Evolutionary conservation across 2,888 invertebrate species (phyloP), one percentile per base, ranked within the genome.

Genomic region (Sinopyrophorus schimmeli): DNA sequence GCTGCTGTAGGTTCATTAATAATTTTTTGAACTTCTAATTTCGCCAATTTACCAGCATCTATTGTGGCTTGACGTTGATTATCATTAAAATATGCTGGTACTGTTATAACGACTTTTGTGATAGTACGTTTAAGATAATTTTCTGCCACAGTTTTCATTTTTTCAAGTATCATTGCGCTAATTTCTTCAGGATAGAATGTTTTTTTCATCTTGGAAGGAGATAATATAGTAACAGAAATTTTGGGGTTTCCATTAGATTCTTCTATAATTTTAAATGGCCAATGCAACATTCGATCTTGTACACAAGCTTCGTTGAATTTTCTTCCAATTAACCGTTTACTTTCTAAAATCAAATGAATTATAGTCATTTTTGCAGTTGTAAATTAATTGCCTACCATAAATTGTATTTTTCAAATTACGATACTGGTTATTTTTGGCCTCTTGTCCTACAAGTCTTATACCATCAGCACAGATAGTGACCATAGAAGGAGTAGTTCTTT

Each of bases 31-130:
- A 54, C 40, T 6, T 54, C 49, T 12, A 57, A 21, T 9, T 39
- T 46, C 11, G 52, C 46, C 12, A 57, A 49, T 39, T 43, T 43
- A 6, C 39, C 54, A 11, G 54, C 51, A 21, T 54, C 47, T 10
- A 47, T 52, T 10, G 54, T 54, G 21, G 54, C 57, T 35, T 54
- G 42, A 16, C 54, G 26, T 40, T 54, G 54, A 5, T 46, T 44
- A 32, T 56, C 52, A 28, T 54, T 54, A 21, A 56, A 56, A 47
- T 52, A 35, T 2, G 56, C 56, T n/a, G 56, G 56, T 5, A 56
- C 56, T 6, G 56, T 51, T 18, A 54, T 35, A 1, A 57, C 54
- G 1, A 46, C 54, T 39, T 49, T 54, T 6, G 26, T 46, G 9
- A 54, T 26, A n/a, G 9, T 3, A 24, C 27, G 17, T 7, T 24